phyloP scores from a whole-genome alignment of 1,140 invertebrate genomes.

The Carcinoscorpius rotundicauda region DNA sequence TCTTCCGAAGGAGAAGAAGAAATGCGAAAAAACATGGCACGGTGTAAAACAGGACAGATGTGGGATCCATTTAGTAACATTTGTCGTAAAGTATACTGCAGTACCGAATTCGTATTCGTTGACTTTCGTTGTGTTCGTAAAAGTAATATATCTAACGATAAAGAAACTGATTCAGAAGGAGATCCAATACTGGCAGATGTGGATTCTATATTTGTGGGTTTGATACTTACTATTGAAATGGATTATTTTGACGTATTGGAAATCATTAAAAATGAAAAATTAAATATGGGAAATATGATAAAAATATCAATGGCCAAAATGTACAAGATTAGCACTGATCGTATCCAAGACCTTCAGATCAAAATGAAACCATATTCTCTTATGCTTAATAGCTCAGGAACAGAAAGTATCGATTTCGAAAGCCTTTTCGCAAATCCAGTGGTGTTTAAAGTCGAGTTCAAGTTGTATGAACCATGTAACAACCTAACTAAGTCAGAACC shows the following conservation, averaged over 20 bases:
- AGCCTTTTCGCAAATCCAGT: slow-evolving; percentile 5
- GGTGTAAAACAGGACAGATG: slow-evolving; percentile 9
- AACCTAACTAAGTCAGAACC: slow-evolving; percentile 7
- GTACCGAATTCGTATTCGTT: slow-evolving; percentile 13
- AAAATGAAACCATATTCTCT: slow-evolving; percentile 4
- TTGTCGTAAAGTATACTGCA: slow-evolving; percentile 18
- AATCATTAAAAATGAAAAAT: not conserved
- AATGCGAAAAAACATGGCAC: slow-evolving; percentile 8
- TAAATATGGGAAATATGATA: slow-evolving; percentile 7
- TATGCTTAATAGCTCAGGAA: not conserved
- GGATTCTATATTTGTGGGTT: slow-evolving; percentile 5
- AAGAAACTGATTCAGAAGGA: not conserved
- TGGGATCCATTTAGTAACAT: slow-evolving; percentile 19
- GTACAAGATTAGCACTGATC: slow-evolving; percentile 12
- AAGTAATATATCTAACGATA: not conserved
- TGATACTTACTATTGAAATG: slow-evolving; percentile 11
- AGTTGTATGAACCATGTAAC: slow-evolving; percentile 2
- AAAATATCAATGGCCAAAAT: slow-evolving; percentile 6
- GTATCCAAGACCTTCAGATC: slow-evolving; percentile 12
- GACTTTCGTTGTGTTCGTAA: slow-evolving; percentile 18
- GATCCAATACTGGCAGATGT: not conserved
- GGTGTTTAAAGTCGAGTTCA: slow-evolving; percentile 10
- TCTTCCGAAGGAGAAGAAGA: slow-evolving; percentile 13
- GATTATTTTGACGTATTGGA: slow-evolving; percentile 9
- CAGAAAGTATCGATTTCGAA: slow-evolving; percentile 3